Conservation (phyloP, 2,797 vertebrate genomes). For the Chelonia mydas region DNA sequence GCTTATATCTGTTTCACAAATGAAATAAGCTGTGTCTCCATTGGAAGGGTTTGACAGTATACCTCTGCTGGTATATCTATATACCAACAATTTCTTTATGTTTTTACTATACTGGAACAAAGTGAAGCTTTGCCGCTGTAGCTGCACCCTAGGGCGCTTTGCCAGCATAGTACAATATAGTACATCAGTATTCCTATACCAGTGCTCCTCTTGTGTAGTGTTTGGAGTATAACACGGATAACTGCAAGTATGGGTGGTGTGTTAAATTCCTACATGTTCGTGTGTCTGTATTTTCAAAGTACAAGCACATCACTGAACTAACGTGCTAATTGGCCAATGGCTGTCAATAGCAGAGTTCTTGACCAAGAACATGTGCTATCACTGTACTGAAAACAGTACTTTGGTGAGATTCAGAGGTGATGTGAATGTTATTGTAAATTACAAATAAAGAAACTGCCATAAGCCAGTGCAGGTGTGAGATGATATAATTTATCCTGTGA, state of each 20-base stretch:
- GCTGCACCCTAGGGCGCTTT: too few species aligned
- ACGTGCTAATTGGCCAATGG: neutral
- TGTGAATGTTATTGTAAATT: neutral
- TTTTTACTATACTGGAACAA: too few species aligned
- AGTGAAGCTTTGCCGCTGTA: too few species aligned
- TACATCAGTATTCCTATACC: neutral
- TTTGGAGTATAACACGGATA: neutral
- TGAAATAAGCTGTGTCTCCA: too few species aligned
- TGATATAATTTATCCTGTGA: neutral
- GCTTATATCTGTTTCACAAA: too few species aligned
- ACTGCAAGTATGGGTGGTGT: neutral
- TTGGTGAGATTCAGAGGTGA: neutral
- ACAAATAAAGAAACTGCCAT: neutral
- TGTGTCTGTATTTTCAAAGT: neutral
- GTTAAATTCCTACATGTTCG: neutral
- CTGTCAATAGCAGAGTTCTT: neutral
- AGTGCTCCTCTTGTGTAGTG: neutral
- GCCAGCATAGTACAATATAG: neutral
- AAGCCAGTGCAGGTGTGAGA: neutral
- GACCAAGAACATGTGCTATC: neutral
- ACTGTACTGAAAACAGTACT: neutral
- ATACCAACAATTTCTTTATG: too few species aligned
- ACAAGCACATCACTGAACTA: neutral
- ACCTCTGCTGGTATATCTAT: too few species aligned
- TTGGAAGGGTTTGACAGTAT: too few species aligned